Evolutionary conservation across 2,113 vertebrate species (phyloP).

Genomic region (Protobothrops flavoviridis): DNA sequence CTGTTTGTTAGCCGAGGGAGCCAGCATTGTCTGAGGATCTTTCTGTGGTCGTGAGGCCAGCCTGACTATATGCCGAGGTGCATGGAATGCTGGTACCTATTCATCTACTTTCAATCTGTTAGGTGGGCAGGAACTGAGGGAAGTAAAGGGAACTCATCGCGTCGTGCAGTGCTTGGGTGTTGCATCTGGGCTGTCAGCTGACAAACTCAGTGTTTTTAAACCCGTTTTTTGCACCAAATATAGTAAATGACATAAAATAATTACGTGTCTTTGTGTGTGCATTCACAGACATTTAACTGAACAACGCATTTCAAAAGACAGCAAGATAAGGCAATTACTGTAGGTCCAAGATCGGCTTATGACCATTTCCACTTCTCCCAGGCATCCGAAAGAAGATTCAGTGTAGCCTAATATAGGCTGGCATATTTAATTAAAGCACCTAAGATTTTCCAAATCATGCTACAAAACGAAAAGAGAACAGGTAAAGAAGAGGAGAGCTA

Average conservation of each 20-base stretch:
- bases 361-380: neutral
- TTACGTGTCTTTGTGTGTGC: neutral
- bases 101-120: too few species aligned
- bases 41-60: too few species aligned
- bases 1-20: too few species aligned
- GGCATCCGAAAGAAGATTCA: neutral
- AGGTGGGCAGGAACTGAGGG: too few species aligned
- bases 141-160: too few species aligned
- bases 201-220: too few species aligned
- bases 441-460: neutral
- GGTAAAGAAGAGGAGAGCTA: neutral
- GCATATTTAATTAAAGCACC: neutral
- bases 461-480: neutral
- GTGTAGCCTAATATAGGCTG: neutral
- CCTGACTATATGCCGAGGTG: too few species aligned
- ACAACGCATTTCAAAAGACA: neutral
- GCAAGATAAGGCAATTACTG: neutral
- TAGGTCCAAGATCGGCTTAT: neutral
- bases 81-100: too few species aligned
- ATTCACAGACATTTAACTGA: constrained; percentile 9
- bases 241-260: neutral
- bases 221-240: neutral
- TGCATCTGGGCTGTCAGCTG: too few species aligned
- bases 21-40: too few species aligned
- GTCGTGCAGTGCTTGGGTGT: too few species aligned